Evolutionary conservation across 2,888 invertebrate genomes (phyloP).

Genomic region (Pterostichus madidus): DNA sequence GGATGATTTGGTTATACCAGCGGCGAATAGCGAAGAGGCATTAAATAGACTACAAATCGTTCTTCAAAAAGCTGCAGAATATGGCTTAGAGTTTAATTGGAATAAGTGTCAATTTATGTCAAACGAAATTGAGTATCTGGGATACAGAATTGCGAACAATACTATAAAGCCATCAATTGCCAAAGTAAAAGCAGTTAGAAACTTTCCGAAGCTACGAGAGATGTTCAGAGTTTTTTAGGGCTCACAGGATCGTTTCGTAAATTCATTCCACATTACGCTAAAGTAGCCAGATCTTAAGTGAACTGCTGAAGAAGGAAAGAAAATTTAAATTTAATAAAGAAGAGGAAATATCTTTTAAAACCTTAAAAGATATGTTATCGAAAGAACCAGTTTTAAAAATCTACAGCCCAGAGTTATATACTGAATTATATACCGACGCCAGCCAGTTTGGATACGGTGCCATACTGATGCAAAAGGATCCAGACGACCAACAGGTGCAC

Average conservation of each 20-base stretch:
- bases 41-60: conserved; percentile 31
- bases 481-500: conserved; percentile 3
- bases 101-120: conserved; percentile 60
- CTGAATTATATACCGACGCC: no score
- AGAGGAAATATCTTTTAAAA: no score
- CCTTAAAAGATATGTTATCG: no score
- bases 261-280: not conserved
- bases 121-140: conserved; percentile 37
- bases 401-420: no score
- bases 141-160: not conserved
- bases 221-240: conserved; percentile 68
- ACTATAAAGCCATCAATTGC: conserved; percentile 35
- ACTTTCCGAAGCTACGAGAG: conserved; percentile 65
- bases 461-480: no score
- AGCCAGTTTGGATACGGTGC: no score
- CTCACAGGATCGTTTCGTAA: conserved; percentile 66
- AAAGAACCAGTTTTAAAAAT: no score
- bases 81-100: conserved; percentile 65
- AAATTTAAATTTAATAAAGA: no score
- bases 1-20: conserved; percentile 67
- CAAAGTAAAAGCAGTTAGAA: conserved; percentile 9
- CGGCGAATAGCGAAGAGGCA: conserved; percentile 46
- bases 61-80: conserved; percentile 34
- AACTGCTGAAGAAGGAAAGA: no score
- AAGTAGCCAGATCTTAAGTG: no score